Percentiles rank a stretch among this genome's conserved stretches.
Conservation (phyloP, 2,888 invertebrate genomes). For the Cheilosia impressa region DNA sequence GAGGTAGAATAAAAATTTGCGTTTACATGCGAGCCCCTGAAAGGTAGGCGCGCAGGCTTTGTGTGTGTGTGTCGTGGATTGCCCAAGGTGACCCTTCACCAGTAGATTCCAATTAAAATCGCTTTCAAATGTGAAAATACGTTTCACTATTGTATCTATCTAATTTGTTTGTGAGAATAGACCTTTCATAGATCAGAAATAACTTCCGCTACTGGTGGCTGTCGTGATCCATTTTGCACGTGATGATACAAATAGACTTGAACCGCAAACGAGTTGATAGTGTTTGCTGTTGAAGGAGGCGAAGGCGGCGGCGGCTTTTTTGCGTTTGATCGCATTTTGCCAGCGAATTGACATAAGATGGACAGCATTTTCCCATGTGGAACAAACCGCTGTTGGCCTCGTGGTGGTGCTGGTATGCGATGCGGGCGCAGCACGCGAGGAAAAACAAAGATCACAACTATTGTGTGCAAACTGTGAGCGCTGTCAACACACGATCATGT, state of each 20-base stretch:
- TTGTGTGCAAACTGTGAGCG: constrained; percentile 51
- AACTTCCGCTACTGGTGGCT: constrained; percentile 45
- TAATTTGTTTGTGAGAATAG: constrained; percentile 34
- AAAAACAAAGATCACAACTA: constrained; percentile 33
- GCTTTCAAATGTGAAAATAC: constrained; percentile 46
- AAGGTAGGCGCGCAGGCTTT: background rate
- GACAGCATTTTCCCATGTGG: constrained; percentile 75
- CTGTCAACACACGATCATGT: constrained; percentile 75
- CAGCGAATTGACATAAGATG: constrained; percentile 66
- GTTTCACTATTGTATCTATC: constrained; percentile 35
- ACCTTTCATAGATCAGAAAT: constrained; percentile 27
- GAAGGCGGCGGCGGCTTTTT: constrained; percentile 48
- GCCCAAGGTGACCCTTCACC: constrained; percentile 46
- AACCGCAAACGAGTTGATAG: constrained; percentile 43
- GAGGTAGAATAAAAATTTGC: constrained; percentile 28
- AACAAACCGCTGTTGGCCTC: constrained; percentile 71
- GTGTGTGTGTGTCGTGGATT: background rate
- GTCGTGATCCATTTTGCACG: constrained; percentile 54
- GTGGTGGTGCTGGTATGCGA: constrained; percentile 27
- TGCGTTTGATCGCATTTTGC: constrained; percentile 67
- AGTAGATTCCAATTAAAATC: constrained; percentile 44
- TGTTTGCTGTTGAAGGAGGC: background rate
- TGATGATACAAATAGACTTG: constrained; percentile 42
- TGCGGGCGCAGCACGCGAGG: constrained; percentile 21
- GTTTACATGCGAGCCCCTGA: constrained; percentile 20